These are phyloP conservation scores for Neoaliturus tenellus DNA, from an alignment of 2,888 invertebrate genomes.

Conservation along the genomic window DNA sequence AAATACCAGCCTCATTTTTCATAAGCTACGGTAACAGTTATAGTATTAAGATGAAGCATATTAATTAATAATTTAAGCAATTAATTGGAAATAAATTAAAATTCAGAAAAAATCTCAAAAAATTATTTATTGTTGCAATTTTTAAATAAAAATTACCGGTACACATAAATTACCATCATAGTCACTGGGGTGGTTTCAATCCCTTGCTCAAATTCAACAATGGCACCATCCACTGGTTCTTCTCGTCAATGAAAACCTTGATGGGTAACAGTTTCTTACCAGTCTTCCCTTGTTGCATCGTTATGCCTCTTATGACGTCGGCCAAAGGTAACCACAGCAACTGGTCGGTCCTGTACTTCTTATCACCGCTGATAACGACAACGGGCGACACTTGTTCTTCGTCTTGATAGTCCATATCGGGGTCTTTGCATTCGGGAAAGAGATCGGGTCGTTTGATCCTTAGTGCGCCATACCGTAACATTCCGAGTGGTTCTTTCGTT, in stretches of 20 bases:
- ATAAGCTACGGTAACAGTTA: too few relatives aligned
- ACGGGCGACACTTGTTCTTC: slow-evolving; percentile 9
- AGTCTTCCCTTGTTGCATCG: neutral
- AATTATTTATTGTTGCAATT: too few relatives aligned
- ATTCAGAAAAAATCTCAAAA: too few relatives aligned
- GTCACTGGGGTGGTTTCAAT: neutral
- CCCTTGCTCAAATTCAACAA: neutral
- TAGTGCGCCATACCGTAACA: neutral
- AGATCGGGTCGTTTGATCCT: neutral
- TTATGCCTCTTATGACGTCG: neutral
- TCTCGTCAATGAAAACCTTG: neutral
- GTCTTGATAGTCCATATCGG: neutral
- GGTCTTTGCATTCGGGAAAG: neutral
- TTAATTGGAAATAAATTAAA: too few relatives aligned
- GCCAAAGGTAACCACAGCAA: neutral
- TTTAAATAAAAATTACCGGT: too few relatives aligned
- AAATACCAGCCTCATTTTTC: too few relatives aligned
- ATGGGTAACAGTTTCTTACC: neutral
- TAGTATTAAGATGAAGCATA: too few relatives aligned
- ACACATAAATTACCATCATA: too few relatives aligned
- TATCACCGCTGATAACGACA: neutral
- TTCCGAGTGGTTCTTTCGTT: neutral
- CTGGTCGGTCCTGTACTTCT: neutral
- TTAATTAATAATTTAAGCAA: too few relatives aligned
- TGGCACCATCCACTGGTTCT: neutral